These are phyloP conservation scores for Leptarthrus brevirostris DNA, from an alignment of 2,888 invertebrate genomes.

Conservation along the genomic window DNA sequence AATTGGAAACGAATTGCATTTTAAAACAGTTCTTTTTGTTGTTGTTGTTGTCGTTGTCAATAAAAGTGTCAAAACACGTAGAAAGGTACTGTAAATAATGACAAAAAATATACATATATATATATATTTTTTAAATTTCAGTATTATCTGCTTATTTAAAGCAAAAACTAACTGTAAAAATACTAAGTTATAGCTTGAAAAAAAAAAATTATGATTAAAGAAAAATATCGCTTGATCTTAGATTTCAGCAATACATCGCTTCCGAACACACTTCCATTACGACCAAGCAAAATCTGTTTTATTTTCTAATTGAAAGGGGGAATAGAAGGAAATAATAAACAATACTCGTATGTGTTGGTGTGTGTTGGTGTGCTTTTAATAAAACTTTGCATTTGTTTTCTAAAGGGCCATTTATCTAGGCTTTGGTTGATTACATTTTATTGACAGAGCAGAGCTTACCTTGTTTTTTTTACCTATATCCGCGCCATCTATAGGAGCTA, in stretches of 20 bases:
- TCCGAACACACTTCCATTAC: neutral
- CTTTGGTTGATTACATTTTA: slow-evolving; percentile 4
- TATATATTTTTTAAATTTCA: no score
- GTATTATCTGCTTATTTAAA: no score
- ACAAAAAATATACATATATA: no score
- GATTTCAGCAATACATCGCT: slow-evolving; percentile 29
- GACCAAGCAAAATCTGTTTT: neutral
- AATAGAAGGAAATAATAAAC: no score
- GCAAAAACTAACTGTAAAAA: neutral
- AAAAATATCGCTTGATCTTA: slow-evolving; percentile 43
- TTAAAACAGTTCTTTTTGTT: slow-evolving; percentile 6
- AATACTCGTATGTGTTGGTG: neutral
- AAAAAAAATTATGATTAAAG: neutral
- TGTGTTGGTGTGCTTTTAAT: slow-evolving; percentile 5
- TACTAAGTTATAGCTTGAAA: no score
- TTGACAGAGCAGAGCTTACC: slow-evolving; percentile 4
- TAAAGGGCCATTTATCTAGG: neutral
- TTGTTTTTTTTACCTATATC: neutral
- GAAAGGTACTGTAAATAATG: slow-evolving; percentile 7
- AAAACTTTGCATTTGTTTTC: neutral
- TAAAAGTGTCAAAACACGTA: neutral
- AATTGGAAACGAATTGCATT: neutral
- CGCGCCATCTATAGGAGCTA: slow-evolving; percentile 1
- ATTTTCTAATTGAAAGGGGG: neutral
- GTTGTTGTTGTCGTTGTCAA: no score